Evolutionary conservation across 2,797 vertebrate genomes (phyloP).

Genomic region (Chelonia mydas): DNA sequence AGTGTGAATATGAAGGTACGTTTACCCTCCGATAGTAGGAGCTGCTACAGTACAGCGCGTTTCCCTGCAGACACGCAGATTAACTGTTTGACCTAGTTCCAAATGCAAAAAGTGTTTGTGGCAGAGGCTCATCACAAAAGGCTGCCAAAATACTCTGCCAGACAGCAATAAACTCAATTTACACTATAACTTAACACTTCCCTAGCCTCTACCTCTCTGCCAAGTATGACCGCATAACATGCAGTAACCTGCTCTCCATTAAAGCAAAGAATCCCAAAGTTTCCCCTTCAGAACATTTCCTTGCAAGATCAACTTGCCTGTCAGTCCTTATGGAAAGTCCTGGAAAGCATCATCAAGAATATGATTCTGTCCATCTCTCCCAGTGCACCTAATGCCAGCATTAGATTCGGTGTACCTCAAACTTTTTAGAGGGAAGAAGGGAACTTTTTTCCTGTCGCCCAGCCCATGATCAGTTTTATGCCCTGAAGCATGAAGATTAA

Average conservation of each 20-base stretch:
- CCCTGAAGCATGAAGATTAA: neutral
- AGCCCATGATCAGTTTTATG: neutral
- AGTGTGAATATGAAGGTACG: constrained; percentile 33
- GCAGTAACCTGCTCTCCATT: constrained; percentile 27
- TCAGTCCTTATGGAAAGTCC: neutral
- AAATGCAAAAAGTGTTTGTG: constrained; percentile 71
- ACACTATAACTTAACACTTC: constrained; percentile 78
- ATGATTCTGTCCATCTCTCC: neutral
- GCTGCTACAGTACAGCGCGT: constrained; percentile 64
- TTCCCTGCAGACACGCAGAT: constrained; percentile 66
- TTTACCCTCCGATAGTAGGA: constrained; percentile 61
- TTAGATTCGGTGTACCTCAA: neutral
- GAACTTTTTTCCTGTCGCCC: neutral
- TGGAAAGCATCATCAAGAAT: neutral
- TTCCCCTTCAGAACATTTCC: constrained; percentile 56
- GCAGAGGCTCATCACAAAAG: constrained; percentile 73
- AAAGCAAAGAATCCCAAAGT: neutral
- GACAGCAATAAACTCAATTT: constrained; percentile 79
- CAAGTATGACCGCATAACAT: constrained; percentile 73
- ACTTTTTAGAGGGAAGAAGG: neutral
- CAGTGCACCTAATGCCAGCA: neutral
- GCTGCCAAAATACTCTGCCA: constrained; percentile 77
- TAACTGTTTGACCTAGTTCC: constrained; percentile 73
- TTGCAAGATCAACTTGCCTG: neutral
- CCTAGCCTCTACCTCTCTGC: constrained; percentile 67